A percentile compares a stretch with the other conserved stretches of the same genome.
These are phyloP conservation scores for Chorisops tibialis DNA, from an alignment of 2,888 invertebrate genomes.

Conservation along the genomic window DNA sequence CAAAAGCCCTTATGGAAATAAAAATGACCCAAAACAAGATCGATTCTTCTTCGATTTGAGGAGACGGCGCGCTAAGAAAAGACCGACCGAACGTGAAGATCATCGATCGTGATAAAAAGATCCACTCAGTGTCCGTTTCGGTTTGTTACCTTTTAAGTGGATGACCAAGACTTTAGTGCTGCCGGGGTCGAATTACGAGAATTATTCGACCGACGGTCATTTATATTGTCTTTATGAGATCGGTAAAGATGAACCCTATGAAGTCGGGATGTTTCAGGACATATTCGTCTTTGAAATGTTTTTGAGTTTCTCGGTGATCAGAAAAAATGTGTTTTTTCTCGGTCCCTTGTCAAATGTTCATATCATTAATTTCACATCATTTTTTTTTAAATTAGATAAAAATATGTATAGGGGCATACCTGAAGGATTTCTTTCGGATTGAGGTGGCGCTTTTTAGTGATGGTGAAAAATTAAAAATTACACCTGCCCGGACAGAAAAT, in stretches of 20 bases:
- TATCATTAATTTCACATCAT: no score
- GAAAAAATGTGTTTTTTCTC: no score
- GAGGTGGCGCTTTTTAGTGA: no score
- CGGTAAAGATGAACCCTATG: not conserved
- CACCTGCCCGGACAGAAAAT: no score
- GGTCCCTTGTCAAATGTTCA: no score
- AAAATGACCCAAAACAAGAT: constrained; percentile 22
- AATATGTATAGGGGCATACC: no score
- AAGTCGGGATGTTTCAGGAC: no score
- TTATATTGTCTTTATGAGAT: constrained; percentile 16
- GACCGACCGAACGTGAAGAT: constrained; percentile 18
- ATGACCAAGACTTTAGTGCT: constrained; percentile 27
- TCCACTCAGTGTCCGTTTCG: constrained; percentile 20
- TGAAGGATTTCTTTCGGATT: no score
- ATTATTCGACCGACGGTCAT: constrained; percentile 24
- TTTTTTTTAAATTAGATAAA: no score
- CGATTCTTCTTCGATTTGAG: not conserved
- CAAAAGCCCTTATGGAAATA: not conserved
- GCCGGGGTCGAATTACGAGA: constrained; percentile 23
- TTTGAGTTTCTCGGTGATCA: no score
- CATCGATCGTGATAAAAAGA: constrained; percentile 21
- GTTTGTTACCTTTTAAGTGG: constrained; percentile 26
- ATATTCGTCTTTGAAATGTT: no score
- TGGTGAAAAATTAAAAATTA: no score
- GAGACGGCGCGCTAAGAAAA: not conserved